Evolutionary conservation across 2,797 vertebrate species (phyloP).

Genomic region (Catamblyrhynchus diadema): DNA sequence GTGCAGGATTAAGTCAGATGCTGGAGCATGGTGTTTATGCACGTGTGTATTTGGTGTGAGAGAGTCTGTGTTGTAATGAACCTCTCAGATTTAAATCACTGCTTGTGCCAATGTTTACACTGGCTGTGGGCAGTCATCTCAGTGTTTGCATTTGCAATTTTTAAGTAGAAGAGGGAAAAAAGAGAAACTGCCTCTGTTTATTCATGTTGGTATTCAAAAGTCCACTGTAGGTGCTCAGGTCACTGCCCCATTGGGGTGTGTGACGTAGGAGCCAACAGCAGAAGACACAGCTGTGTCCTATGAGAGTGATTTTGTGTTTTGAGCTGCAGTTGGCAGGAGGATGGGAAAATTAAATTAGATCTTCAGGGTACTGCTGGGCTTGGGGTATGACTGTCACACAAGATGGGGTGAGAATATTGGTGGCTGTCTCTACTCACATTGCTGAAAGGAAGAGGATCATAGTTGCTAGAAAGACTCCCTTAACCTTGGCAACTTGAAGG

Average conservation of each 20-base stretch:
- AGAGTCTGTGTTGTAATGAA: fast-evolving
- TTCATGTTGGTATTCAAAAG: not conserved
- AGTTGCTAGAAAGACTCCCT: not conserved
- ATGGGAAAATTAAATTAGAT: not conserved
- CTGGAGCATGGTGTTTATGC: not conserved
- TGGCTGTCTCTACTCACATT: not conserved
- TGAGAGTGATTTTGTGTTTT: not conserved
- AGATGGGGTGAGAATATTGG: not conserved
- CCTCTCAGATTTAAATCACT: not conserved
- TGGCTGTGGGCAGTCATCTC: not conserved
- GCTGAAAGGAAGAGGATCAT: fast-evolving
- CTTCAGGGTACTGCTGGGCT: not conserved
- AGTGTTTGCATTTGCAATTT: not conserved
- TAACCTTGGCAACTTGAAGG: not conserved
- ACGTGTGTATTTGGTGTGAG: not conserved
- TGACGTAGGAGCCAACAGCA: not conserved
- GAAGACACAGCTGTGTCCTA: not conserved
- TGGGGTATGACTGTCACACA: not conserved
- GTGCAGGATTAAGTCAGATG: not conserved
- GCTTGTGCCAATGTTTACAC: not conserved
- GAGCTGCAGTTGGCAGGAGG: not conserved
- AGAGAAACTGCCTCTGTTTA: not conserved
- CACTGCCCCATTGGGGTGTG: fast-evolving
- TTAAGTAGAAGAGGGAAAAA: not conserved
- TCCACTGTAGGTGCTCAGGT: not conserved